Evolutionary conservation across 2,888 invertebrate genomes (phyloP).

Genomic region (Sarcophaga rosellei): DNA sequence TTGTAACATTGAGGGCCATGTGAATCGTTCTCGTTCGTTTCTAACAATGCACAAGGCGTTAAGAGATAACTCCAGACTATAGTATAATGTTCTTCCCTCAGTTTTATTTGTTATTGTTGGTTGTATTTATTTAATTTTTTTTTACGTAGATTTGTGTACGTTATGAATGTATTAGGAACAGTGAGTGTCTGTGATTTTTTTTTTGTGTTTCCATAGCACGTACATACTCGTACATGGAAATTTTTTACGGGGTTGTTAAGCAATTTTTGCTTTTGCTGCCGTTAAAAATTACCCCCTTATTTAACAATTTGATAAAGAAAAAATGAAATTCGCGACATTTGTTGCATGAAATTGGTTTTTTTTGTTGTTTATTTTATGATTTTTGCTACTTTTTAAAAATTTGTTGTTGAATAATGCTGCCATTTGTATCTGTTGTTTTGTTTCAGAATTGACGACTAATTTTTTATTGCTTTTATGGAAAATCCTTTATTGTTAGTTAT

Average conservation of each 20-base stretch:
- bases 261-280: not conserved
- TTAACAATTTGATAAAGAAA: conserved; percentile 24
- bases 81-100: not conserved
- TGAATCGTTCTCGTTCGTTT: not conserved
- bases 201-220: conserved; percentile 18
- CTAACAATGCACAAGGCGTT: not conserved
- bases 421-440: conserved; percentile 38
- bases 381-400: conserved; percentile 20
- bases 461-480: conserved; percentile 55
- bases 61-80: conserved; percentile 14
- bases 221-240: conserved; percentile 8
- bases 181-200: not conserved
- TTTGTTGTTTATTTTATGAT: conserved; percentile 53
- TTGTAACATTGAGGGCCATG: not conserved
- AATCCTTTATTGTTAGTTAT: conserved; percentile 1
- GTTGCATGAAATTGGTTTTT: conserved; percentile 67
- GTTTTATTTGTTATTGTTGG: conserved; percentile 1
- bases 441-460: conserved; percentile 25
- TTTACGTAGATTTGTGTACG: not conserved
- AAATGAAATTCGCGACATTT: conserved; percentile 68
- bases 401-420: not conserved
- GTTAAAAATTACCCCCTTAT: conserved; percentile 24
- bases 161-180: not conserved
- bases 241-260: conserved; percentile 26
- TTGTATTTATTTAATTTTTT: conserved; percentile 10